phyloP scores from a whole-genome alignment of 2,113 vertebrate genomes.

The Xenus cinereus region DNA sequence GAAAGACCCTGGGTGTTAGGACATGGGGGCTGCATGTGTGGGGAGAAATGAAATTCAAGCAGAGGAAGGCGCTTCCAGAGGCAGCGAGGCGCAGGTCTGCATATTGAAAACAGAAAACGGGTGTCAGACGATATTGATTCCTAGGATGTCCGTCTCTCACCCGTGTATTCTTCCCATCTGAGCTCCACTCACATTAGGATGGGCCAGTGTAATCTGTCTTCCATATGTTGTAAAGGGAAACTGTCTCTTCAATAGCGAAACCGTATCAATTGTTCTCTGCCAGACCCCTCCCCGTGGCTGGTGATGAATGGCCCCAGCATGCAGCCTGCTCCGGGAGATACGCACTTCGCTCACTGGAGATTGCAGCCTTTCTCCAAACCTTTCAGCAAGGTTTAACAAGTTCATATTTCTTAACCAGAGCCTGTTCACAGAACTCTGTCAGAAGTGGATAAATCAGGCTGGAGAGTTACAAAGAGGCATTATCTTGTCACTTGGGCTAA shows the following conservation, averaged over 20 bases:
- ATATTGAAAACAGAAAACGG: neutral
- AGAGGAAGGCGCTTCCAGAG: neutral
- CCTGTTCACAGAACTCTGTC: neutral
- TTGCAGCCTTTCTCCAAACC: slow-evolving; percentile 49
- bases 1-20: neutral
- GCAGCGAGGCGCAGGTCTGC: neutral
- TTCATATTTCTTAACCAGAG: slow-evolving; percentile 61
- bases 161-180: neutral
- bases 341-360: slow-evolving; percentile 11
- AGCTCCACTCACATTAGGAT: neutral
- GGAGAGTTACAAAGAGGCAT: slow-evolving; percentile 23
- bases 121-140: slow-evolving; percentile 5
- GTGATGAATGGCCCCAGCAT: slow-evolving; percentile 63
- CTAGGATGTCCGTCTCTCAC: neutral
- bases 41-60: neutral
- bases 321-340: slow-evolving; percentile 35
- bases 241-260: slow-evolving; percentile 55
- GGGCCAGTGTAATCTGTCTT: slow-evolving; percentile 37
- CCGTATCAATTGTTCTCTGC: slow-evolving; percentile 41
- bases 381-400: slow-evolving; percentile 67
- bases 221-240: slow-evolving; percentile 54
- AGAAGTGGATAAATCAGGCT: slow-evolving; percentile 44
- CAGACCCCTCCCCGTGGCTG: slow-evolving; percentile 8
- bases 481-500: slow-evolving; percentile 26
- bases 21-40: neutral